Evolutionary conservation across 2,113 vertebrate species (phyloP), one percentile per base, ranked within the genome.

Genomic region (Craseonycteris thonglongyai): DNA sequence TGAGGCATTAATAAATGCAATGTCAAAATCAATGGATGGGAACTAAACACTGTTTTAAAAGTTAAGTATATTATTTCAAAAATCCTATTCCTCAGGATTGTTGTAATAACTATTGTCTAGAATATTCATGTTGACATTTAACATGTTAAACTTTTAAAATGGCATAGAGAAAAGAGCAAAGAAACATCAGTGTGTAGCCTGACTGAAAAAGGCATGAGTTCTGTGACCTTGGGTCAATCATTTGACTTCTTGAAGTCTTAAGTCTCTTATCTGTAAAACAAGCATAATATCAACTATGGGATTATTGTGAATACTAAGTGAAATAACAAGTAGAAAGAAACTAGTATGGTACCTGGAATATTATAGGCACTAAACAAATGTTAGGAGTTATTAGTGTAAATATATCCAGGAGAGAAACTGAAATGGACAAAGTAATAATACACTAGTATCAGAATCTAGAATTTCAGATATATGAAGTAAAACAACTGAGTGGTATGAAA

Each of bases 111-210:
- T 85, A 56, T 35, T 71, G 22, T 21, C 26, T 83, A 87, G 75
- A 88, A 80, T 87, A 94, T 85, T 93, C 86, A 83, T 54, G 33
- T 81, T 92, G 76, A 69, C 69, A 90, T 95, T 82, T 82, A 68
- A 86, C 40, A 83, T 11, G 26, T 49, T 79, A 87, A 89, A 83
- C 49, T 79, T 72, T 87, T 38, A 86, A 91, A 86, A 93, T 38
- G 49, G n/a, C 58, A 92, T 2, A 74, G 4, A 76, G 40, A 26
- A 96, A 95, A 90, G 61, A 74, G 86, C 22, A 74, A 88, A 93
- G 28, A 82, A 28, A 71, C 35, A 63, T 30, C 58, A 75, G 66
- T 54, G 28, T 61, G 30, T 74, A 68, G 12, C 68, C 24, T n/a
- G 28, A 74, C 33, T 47, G 42, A 14, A 63, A 74, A 68, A 26